Base-by-base conservation (phyloP, 1,140 invertebrate species). In the Manduca sexta region DNA sequence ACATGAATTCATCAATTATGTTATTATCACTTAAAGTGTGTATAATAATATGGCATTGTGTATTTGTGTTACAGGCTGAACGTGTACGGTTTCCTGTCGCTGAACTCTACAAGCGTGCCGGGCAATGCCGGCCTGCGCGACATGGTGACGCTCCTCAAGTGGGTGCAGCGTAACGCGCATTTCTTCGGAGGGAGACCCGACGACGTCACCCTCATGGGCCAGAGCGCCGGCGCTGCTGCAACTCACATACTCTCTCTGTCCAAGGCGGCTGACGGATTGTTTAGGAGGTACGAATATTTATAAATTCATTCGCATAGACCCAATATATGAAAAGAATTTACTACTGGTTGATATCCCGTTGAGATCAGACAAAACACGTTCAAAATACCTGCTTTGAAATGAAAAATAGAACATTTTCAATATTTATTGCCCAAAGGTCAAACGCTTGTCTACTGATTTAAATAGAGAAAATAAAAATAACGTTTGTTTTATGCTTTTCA, bases 101-200 rank as follows among this genome's bases (percentile, higher is more conserved):
- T 83, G 54, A 87, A 74, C 60, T 80, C 80, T 30, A 84, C 77
- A 59, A 88, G 65, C 71, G 88, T 88, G 3, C 91, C 91, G 1
- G 92, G 92, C 7, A 94, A 94, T 74, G 88, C 88, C 17, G 93
- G 91, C 0, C 73, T 94, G 13, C 87, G 90, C 37, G 92, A 93
- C 57, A 88, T 90, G 49, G 73, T 91, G 30, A 78, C 91, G 52
- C 90, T 91, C 1, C 64, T 91, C 42, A 78, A 86, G 54, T 91
- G 90, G 84, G 87, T 93, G 2, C 86, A 89, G 65, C 72, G 84
- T 17, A 92, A 94, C 64, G 92, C 92, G 17, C 64, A 79, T 14
- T 62, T 75, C 43, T 94, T 94, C 60, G 91, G 92, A 1, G 92
- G 93, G 0, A 88, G 92, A 74, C 78, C 89, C 0, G 58, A 84